Percentiles rank a stretch among this genome's conserved stretches.
Evolutionary conservation across 2,797 vertebrate species (phyloP).

Genomic region (Melopsittacus undulatus): DNA sequence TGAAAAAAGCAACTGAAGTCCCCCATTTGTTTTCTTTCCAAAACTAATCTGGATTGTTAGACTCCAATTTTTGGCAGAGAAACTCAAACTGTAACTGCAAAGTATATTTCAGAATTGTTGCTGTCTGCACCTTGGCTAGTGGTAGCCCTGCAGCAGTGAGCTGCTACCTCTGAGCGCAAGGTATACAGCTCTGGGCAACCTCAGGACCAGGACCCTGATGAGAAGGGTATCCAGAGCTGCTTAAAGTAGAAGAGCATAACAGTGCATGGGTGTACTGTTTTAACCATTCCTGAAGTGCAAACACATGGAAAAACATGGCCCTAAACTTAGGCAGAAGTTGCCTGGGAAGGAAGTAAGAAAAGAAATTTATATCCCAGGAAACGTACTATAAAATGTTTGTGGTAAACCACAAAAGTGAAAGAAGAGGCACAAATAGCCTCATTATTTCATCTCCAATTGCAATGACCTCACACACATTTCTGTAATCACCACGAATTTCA

Average conservation of each 20-base stretch:
- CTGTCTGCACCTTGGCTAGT: neutral
- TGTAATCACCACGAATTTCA: neutral
- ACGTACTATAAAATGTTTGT: neutral
- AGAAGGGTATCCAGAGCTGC: neutral
- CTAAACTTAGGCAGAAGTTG: neutral
- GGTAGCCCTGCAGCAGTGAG: neutral
- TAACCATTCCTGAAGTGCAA: neutral
- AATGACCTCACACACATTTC: neutral
- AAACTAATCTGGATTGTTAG: neutral
- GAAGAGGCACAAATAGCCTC: neutral
- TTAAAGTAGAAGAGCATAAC: neutral
- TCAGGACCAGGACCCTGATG: neutral
- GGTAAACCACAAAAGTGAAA: neutral
- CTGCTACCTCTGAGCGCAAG: neutral
- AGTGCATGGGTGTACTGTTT: neutral
- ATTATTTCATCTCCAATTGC: neutral
- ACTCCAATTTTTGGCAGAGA: neutral
- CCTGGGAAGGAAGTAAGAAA: neutral
- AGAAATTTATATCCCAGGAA: neutral
- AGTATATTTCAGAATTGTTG: neutral
- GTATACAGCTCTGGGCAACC: neutral
- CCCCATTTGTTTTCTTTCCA: neutral
- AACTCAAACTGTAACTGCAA: neutral
- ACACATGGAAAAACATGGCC: neutral
- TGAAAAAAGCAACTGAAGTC: neutral